These are phyloP conservation scores for Gymnoscopelus microlampas DNA, from an alignment of 2,797 vertebrate species.

Conservation along the genomic window DNA sequence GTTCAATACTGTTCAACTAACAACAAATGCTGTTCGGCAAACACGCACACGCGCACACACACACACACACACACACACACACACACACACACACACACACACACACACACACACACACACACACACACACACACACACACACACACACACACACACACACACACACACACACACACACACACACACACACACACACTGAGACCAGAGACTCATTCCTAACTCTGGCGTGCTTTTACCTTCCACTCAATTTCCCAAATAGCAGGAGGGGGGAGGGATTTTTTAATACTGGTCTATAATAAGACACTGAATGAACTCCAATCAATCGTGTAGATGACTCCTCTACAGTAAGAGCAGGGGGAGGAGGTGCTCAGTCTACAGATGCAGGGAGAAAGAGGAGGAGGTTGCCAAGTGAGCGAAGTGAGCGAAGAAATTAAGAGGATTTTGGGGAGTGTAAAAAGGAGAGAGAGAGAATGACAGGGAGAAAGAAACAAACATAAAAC, in stretches of 20 bases:
- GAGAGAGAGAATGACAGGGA: slow-evolving; percentile 8
- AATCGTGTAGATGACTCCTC: slow-evolving; percentile 54
- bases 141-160: slow-evolving; percentile 27
- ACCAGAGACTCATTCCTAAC: slow-evolving; percentile 53
- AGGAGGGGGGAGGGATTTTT: slow-evolving; percentile 48
- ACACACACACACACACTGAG: neutral
- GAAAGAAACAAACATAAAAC: neutral
- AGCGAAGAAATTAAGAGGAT: slow-evolving; percentile 28
- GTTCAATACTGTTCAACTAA: too few relatives aligned
- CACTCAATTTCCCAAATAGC: slow-evolving; percentile 67
- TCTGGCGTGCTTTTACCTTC: slow-evolving; percentile 56
- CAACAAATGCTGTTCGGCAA: too few relatives aligned
- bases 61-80: neutral
- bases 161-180: slow-evolving; percentile 3
- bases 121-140: slow-evolving; percentile 9
- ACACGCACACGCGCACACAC: too few relatives aligned
- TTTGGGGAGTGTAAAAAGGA: slow-evolving; percentile 37
- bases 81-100: neutral
- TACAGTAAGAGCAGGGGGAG: slow-evolving; percentile 32
- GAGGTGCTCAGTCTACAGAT: neutral
- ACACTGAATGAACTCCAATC: slow-evolving; percentile 58
- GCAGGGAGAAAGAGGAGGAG: slow-evolving; percentile 7
- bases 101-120: neutral
- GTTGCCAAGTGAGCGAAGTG: slow-evolving; percentile 17
- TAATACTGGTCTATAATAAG: slow-evolving; percentile 61